Conservation (phyloP, 2,113 vertebrate genomes). For the Indri indri region DNA sequence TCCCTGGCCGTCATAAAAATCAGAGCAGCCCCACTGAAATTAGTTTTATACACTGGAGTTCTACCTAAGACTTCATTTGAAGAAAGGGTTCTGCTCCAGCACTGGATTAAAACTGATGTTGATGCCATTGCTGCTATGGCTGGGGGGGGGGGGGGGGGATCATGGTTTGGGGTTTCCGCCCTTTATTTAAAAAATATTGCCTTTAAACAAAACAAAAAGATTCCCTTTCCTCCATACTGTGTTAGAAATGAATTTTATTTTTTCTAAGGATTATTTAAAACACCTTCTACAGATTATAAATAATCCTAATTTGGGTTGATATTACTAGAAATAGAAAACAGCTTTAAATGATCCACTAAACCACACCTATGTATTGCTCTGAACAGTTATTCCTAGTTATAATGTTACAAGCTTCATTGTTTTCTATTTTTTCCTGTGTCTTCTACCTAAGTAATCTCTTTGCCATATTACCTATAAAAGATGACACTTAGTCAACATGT, state of each 20-base stretch:
- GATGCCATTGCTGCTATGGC: neutral
- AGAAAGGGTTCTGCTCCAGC: neutral
- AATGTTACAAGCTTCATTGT: neutral
- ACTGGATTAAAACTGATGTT: neutral
- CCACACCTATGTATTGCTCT: neutral
- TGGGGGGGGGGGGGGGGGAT: too few species aligned
- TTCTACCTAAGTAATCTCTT: neutral
- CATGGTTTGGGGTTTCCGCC: neutral
- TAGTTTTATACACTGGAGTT: neutral
- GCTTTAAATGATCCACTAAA: slow-evolving; percentile 8
- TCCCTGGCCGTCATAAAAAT: neutral
- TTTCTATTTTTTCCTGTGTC: neutral
- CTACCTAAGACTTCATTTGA: neutral
- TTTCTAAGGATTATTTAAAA: neutral
- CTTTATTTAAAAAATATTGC: neutral
- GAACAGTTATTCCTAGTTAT: neutral
- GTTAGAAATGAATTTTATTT: neutral
- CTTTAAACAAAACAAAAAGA: neutral
- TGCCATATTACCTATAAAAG: neutral
- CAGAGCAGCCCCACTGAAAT: neutral
- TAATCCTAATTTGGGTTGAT: neutral
- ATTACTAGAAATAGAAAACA: neutral
- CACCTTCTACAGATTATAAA: neutral
- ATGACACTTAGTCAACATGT: neutral
- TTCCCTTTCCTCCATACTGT: neutral